These are phyloP conservation scores for Myxocyprinus asiaticus DNA, from an alignment of 2,113 vertebrate species.

Conservation along the genomic window DNA sequence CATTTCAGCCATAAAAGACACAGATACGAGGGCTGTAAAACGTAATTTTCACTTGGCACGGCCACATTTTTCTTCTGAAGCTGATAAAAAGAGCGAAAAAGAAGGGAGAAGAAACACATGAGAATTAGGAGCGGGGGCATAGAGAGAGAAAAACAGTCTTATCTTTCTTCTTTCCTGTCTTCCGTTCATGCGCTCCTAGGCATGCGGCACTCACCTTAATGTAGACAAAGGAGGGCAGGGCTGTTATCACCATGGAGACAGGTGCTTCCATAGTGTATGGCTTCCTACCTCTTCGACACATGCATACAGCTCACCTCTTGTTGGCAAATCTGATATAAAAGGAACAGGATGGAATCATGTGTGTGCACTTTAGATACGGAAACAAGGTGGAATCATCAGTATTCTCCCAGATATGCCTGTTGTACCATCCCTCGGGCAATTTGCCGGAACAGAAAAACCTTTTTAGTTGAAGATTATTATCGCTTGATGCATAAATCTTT, in stretches of 20 bases:
- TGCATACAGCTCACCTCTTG: constrained; percentile 1
- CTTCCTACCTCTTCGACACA: constrained; percentile 22
- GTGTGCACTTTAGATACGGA: constrained; percentile 36
- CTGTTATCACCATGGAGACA: constrained; percentile 53
- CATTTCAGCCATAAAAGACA: constrained; percentile 40
- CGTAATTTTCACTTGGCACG: constrained; percentile 42
- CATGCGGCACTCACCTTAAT: constrained; percentile 49
- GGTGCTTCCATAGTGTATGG: constrained; percentile 48
- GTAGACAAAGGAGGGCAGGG: constrained; percentile 56
- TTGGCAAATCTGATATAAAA: constrained; percentile 1
- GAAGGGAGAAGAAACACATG: constrained; percentile 27
- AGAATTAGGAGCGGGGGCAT: constrained; percentile 14
- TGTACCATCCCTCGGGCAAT: constrained; percentile 52
- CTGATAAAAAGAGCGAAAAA: constrained; percentile 34
- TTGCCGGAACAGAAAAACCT: constrained; percentile 62
- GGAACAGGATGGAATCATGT: constrained; percentile 32
- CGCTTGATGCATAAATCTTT: constrained; percentile 62
- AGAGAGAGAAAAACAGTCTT: constrained; percentile 27
- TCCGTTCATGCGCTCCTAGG: constrained; percentile 26
- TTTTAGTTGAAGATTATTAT: constrained; percentile 63
- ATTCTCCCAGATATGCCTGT: constrained; percentile 36
- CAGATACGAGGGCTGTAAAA: constrained; percentile 15
- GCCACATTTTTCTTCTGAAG: constrained; percentile 28
- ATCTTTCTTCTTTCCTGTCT: constrained; percentile 40
- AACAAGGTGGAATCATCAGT: constrained; percentile 58